phyloP scores from a whole-genome alignment of 2,113 vertebrate species.

The Maccullochella peelii region DNA sequence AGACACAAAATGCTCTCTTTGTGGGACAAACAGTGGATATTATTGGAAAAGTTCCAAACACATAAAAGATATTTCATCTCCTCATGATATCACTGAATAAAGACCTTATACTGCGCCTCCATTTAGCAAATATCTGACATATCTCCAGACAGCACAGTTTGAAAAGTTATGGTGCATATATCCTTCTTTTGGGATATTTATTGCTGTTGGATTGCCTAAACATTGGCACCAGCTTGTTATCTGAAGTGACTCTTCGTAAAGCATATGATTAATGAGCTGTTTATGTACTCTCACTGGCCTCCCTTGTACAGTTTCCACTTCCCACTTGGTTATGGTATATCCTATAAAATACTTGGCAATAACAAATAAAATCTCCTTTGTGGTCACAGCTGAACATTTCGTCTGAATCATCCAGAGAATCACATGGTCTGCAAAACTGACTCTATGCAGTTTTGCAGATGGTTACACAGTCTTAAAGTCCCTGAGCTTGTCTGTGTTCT shows the following conservation, averaged over 20 bases:
- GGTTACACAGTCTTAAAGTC: slow-evolving; percentile 51
- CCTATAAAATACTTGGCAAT: slow-evolving; percentile 45
- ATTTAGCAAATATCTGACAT: slow-evolving; percentile 32
- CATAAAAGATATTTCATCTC: slow-evolving; percentile 30
- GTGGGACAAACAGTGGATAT: slow-evolving; percentile 31
- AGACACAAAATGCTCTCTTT: slow-evolving; percentile 20
- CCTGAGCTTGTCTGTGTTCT: slow-evolving; percentile 46
- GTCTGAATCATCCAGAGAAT: slow-evolving; percentile 2
- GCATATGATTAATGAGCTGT: slow-evolving; percentile 54
- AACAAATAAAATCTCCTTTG: slow-evolving; percentile 29
- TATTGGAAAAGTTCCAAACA: slow-evolving; percentile 39
- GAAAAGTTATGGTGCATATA: slow-evolving; percentile 44
- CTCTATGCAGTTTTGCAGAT: slow-evolving; percentile 30
- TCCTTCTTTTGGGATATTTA: slow-evolving; percentile 49
- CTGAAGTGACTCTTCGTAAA: slow-evolving; percentile 51
- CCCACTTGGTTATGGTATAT: slow-evolving; percentile 42
- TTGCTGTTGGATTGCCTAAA: slow-evolving; percentile 45
- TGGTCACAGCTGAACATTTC: slow-evolving; percentile 23
- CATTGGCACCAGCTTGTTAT: slow-evolving; percentile 48
- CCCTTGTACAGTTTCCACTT: slow-evolving; percentile 42
- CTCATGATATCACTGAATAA: slow-evolving; percentile 17
- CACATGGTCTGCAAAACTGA: background rate
- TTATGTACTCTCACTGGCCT: slow-evolving; percentile 46
- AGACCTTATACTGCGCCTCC: background rate
- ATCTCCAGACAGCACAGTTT: slow-evolving; percentile 13